phyloP scores from a whole-genome alignment of 2,113 vertebrate species.

The Herpetotheres cachinnans region DNA sequence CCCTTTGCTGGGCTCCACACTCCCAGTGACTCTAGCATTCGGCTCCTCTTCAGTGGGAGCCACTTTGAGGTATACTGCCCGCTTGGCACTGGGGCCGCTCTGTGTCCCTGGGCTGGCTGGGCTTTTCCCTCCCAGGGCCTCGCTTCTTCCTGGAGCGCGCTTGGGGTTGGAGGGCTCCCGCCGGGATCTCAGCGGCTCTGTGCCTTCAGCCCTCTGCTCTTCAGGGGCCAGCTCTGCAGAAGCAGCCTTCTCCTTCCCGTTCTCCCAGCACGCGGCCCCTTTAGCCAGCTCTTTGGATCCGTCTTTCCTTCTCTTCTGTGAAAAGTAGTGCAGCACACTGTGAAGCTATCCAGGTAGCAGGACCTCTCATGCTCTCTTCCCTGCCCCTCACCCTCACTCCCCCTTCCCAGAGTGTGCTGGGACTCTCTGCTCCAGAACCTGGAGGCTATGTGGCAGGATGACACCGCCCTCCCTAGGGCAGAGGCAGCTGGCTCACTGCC shows the following conservation, averaged over 20 bases:
- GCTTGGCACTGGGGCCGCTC: constrained; percentile 71
- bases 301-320: constrained; percentile 83
- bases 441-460: neutral
- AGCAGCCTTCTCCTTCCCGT: constrained; percentile 70
- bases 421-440: neutral
- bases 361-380: neutral
- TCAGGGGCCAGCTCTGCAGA: constrained; percentile 14
- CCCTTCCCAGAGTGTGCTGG: neutral
- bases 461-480: neutral
- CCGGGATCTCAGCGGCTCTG: constrained; percentile 68
- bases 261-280: constrained; percentile 70
- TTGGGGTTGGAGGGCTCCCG: constrained; percentile 82
- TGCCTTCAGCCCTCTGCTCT: constrained; percentile 20
- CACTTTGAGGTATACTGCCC: constrained; percentile 71
- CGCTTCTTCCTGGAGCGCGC: constrained; percentile 72
- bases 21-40: constrained; percentile 28
- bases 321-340: neutral
- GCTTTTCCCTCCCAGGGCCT: constrained; percentile 67
- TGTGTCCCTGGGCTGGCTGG: constrained; percentile 63
- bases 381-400: neutral
- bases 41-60: constrained; percentile 56
- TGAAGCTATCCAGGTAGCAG: neutral
- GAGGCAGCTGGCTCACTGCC: neutral
- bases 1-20: neutral
- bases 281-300: constrained; percentile 72